phyloP scores from a whole-genome alignment of 92 coral and sea anemone species.

The Chrysogorgia sp. region DNA sequence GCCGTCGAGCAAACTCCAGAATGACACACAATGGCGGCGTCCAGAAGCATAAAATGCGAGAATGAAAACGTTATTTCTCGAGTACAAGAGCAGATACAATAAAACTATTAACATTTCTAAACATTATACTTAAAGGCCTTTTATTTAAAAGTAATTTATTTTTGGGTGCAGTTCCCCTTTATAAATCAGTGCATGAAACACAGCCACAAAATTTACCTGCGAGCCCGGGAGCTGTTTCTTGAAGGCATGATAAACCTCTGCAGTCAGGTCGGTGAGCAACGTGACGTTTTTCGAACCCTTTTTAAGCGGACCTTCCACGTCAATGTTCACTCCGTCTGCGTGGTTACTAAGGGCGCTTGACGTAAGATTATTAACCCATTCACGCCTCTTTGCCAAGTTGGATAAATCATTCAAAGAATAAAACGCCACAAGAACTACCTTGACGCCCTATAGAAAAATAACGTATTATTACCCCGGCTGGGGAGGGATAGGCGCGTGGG shows the following conservation, averaged over 20 bases:
- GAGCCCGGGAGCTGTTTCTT: constrained; percentile 74
- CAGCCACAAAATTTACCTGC: constrained; percentile 64
- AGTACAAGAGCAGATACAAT: too few species aligned
- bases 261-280: constrained; percentile 76
- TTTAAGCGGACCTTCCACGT: constrained; percentile 81
- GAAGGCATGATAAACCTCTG: constrained; percentile 68
- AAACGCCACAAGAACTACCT: constrained; percentile 80
- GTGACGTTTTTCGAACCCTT: constrained; percentile 78
- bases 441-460: constrained; percentile 73
- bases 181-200: too few species aligned
- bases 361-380: constrained; percentile 86
- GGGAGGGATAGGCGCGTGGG: not conserved
- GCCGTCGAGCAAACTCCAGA: too few species aligned
- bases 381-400: constrained; percentile 62
- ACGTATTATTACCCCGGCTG: not conserved
- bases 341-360: constrained; percentile 68
- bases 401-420: constrained; percentile 74
- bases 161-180: too few species aligned
- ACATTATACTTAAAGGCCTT: too few species aligned
- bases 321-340: constrained; percentile 97
- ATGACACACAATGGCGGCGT: too few species aligned
- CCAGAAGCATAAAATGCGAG: too few species aligned
- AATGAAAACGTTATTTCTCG: too few species aligned
- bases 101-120: too few species aligned
- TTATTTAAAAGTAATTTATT: too few species aligned